Evolutionary conservation across 2,797 vertebrate genomes (phyloP), one percentile per base, ranked within the genome.

Genomic region (Fistularia commersonii): DNA sequence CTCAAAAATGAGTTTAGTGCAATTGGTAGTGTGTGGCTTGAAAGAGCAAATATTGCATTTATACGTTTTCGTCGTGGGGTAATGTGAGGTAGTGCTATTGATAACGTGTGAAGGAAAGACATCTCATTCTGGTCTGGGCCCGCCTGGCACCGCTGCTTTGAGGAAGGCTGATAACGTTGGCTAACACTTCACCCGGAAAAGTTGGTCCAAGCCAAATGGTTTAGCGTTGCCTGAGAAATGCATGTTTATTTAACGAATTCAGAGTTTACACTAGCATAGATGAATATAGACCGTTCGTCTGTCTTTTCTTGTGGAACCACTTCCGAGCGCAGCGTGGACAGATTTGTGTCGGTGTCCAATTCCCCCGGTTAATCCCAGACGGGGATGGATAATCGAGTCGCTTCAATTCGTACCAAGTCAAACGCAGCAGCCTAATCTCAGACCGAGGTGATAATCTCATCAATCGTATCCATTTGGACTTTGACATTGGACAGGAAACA

Each of bases 51-150:
- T 23, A 23, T 23, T 23, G 23, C 23, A 23, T 23, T 23, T 23
- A 23, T 4, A 23, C 23, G 23, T 23, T 23, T 23, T 23, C 4
- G 4, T 23, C 2, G 2, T 23, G 23, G 23, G 2, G 23, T 23
- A 23, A 23, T 23, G 23, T 23, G 23, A 23, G 23, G 23, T 4
- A 2, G 23, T 23, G 23, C 23, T 4, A 23, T 23, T 23, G 23
- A 23, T 23, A 23, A 23, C 23, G 23, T 23, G 23, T 23, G 2
- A 23, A 4, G 23, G 23, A 23, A n/a, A 45, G 66, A 43, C 47
- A 65, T 59, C 12, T 39, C 33, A 48, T 62, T 11, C 61, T 63
- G 55, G 68, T 55, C 50, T 38, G 72, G 85, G 85, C 85, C 85
- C 81, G 57, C 49, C 53, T 71, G 54, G 15, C 62, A 57, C 53